These are phyloP conservation scores for Otus scops DNA, from an alignment of 2,797 vertebrate genomes.

Conservation along the genomic window DNA sequence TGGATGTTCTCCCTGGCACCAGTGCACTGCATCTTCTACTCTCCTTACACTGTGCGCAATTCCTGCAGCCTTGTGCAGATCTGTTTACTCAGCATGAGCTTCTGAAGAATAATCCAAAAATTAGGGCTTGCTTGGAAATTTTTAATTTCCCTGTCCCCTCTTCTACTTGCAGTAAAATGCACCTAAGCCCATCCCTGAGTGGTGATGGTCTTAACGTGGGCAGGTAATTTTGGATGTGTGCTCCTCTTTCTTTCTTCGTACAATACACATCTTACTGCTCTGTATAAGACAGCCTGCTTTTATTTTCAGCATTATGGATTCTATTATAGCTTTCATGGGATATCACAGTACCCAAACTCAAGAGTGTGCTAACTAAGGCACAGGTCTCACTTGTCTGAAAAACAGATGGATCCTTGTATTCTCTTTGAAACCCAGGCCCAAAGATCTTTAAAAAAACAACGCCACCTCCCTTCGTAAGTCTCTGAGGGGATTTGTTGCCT, in stretches of 20 bases:
- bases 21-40: fast-evolving
- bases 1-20: background rate
- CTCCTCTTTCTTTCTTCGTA: background rate
- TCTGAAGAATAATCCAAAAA: background rate
- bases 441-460: background rate
- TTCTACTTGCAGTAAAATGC: background rate
- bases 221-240: background rate
- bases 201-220: background rate
- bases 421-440: background rate
- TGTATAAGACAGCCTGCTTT: background rate
- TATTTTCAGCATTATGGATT: background rate
- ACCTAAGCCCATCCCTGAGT: background rate
- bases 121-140: background rate
- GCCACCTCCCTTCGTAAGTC: background rate
- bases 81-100: background rate
- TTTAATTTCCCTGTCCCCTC: background rate
- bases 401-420: background rate
- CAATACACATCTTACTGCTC: background rate
- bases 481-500: background rate
- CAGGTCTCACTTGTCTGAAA: background rate
- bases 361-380: background rate
- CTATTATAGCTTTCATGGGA: background rate
- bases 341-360: background rate
- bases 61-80: background rate
- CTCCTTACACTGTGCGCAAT: fast-evolving